Evolutionary conservation across 1,140 invertebrate species (phyloP).

Genomic region (Philaenus spumarius): DNA sequence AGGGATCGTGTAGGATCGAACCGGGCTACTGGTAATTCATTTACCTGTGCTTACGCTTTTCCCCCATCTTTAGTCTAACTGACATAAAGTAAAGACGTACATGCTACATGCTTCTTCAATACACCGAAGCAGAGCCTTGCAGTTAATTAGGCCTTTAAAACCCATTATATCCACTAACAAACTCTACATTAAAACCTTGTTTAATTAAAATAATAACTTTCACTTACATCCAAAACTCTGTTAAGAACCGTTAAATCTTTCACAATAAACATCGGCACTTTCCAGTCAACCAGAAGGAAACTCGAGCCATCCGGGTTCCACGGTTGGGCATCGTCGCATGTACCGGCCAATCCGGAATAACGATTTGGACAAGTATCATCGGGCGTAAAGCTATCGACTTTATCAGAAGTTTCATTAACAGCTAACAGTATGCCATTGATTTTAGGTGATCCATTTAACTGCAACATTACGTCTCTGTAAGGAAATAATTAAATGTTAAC

Average conservation of each 20-base stretch:
- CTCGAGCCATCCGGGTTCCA: slow-evolving; percentile 78
- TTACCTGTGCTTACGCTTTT: no score
- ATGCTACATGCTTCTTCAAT: no score
- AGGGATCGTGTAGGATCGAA: no score
- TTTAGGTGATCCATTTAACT: slow-evolving; percentile 45
- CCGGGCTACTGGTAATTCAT: no score
- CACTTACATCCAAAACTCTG: slow-evolving; percentile 43
- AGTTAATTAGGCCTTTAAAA: no score
- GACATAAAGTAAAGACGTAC: no score
- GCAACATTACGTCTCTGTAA: slow-evolving; percentile 17
- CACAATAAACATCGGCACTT: slow-evolving; percentile 78
- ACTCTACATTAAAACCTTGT: no score
- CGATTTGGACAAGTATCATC: slow-evolving; percentile 78
- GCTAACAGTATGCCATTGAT: slow-evolving; percentile 54
- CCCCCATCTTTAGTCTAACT: no score
- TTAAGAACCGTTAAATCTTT: slow-evolving; percentile 48
- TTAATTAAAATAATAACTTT: not conserved
- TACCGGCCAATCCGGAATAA: slow-evolving; percentile 9
- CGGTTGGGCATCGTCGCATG: slow-evolving; percentile 41
- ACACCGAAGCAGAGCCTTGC: no score
- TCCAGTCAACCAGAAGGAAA: slow-evolving; percentile 67
- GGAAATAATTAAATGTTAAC: no score
- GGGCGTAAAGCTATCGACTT: slow-evolving; percentile 50
- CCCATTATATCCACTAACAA: no score
- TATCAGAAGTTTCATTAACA: slow-evolving; percentile 32